Evolutionary conservation across 2,797 vertebrate species (phyloP).

Genomic region (Paedocypris micromegethes): DNA sequence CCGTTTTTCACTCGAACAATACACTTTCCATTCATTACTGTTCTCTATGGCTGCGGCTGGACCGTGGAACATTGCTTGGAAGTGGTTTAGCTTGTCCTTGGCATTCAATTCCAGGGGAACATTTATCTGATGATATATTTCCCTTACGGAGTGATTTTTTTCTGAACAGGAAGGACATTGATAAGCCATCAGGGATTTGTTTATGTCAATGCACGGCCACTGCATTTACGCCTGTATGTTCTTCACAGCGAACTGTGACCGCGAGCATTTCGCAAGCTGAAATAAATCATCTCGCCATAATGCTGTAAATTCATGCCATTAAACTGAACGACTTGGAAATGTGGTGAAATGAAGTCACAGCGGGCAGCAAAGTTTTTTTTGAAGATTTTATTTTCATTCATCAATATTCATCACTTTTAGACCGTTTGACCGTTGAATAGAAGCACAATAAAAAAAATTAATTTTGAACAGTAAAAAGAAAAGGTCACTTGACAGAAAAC

Average conservation of each 20-base stretch:
- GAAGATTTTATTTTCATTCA: constrained; percentile 21
- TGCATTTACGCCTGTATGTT: constrained; percentile 65
- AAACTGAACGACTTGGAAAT: constrained; percentile 51
- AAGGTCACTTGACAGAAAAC: constrained; percentile 20
- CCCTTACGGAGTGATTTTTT: constrained; percentile 68
- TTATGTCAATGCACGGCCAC: constrained; percentile 70
- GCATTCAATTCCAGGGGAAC: constrained; percentile 67
- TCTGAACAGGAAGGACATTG: constrained; percentile 71
- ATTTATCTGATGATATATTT: constrained; percentile 74
- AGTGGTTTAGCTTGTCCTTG: constrained; percentile 69
- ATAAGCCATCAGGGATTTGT: constrained; percentile 74
- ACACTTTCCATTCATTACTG: constrained; percentile 73
- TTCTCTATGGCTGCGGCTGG: constrained; percentile 67
- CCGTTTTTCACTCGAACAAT: constrained; percentile 71
- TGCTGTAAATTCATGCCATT: constrained; percentile 59
- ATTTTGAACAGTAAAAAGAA: constrained; percentile 27
- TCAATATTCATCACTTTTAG: constrained; percentile 4
- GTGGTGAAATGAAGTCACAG: constrained; percentile 43
- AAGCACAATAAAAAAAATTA: constrained; percentile 25
- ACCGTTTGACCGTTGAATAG: constrained; percentile 1
- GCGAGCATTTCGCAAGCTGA: constrained; percentile 66
- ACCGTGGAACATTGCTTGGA: constrained; percentile 64
- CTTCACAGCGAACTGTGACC: constrained; percentile 62
- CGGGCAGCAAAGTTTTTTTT: constrained; percentile 38
- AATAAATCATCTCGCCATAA: constrained; percentile 68